These are phyloP conservation scores for human (Homo sapiens) DNA, from an alignment of 2,113 vertebrate species.

Conservation along the genomic window GRCh38 chr4:128174001-128174500, in stretches of 20 bases:
- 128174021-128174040: background rate
- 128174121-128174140: background rate
- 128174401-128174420: conserved; percentile 39
- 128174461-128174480: conserved; percentile 10
- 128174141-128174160: background rate
- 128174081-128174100: background rate
- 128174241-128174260: background rate
- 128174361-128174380: background rate
- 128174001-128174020: background rate
- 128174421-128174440: background rate
- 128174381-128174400: background rate
- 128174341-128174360: conserved; percentile 11
- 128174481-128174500: background rate
- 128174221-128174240: background rate
- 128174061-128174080: background rate
- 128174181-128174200: background rate
- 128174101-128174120: background rate
- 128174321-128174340: background rate
- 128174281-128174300: background rate
- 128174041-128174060: background rate
- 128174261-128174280: background rate
- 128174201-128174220: background rate
- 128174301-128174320: background rate
- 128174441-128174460: background rate
- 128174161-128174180: background rate